Evolutionary conservation across 1,140 invertebrate species (phyloP), one percentile per base, ranked within the genome.

Genomic region (Aphis gossypii): DNA sequence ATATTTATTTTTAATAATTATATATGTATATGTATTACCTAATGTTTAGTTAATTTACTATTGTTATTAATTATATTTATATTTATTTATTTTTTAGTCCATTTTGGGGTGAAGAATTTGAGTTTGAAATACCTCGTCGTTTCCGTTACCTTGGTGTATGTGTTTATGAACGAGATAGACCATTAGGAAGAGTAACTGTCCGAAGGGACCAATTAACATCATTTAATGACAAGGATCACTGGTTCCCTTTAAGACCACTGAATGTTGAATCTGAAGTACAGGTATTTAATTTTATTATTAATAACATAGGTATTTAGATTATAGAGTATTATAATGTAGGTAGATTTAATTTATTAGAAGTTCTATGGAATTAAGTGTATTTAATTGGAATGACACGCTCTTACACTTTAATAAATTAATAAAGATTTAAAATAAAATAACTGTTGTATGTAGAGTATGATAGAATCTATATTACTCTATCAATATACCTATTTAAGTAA

Each of bases 81-180:
- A 68, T 94, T 94, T 92, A n/a, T 56, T 94, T 38, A 94, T 54
- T 94, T 96, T 96, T 54, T 96, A 98, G 98, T 95, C 98, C 98
- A 94, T 99, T 98, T 95, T 98, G 98, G 95, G 98, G 98, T 91
- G 98, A 98, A 95, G 98, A 99, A 95, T 98, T 98, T 96, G 97
- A 98, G 95, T 98, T 98, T 95, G 98, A 98, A 95, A 98, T 99
- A 93, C 98, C 98, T 93, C 96, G 98, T 94, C 97, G 97, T 95
- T 99, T 99, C 95, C 96, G 98, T 94, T 98, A 97, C 95, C 96
- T 99, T 51, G 98, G 97, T 91, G 97, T 98, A 94, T 98, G 98
- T 95, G 96, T 98, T 93, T 98, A 97, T 95, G 98, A 98, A 94
- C 96, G 97, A 94, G 97, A 97, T 95, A 95, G 96, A 94, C 97